Evolutionary conservation across 1,140 invertebrate genomes (phyloP).

Genomic region (Lepidotrigona ventralis): DNA sequence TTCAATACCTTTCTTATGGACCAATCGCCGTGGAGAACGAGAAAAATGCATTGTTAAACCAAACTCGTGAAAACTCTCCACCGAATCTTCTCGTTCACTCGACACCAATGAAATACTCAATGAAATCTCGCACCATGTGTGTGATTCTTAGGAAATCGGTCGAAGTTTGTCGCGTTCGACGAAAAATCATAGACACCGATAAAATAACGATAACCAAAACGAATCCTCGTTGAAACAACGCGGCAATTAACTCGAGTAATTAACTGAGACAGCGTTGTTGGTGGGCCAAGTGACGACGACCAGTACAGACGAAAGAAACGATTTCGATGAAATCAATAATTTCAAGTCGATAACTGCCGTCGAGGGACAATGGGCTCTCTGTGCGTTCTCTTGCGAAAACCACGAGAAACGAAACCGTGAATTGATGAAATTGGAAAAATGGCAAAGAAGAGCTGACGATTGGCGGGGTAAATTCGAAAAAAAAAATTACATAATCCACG

Average conservation of each 20-base stretch:
- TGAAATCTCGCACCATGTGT: background rate
- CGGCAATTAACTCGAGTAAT: conserved; percentile 11
- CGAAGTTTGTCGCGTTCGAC: no score
- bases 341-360: background rate
- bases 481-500: conserved; percentile 1
- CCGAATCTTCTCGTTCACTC: background rate
- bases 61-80: background rate
- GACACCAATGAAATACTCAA: no score
- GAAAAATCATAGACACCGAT: no score
- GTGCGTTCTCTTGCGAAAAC: background rate
- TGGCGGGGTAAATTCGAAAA: background rate
- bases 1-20: conserved; percentile 5
- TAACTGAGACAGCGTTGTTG: background rate
- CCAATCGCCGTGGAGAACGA: conserved; percentile 1
- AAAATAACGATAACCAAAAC: background rate
- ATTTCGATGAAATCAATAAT: conserved; percentile 30
- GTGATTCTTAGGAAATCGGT: background rate
- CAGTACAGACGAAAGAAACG: conserved; percentile 7
- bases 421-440: background rate
- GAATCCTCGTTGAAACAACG: background rate
- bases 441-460: background rate
- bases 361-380: background rate
- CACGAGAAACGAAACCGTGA: background rate
- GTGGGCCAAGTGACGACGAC: background rate
- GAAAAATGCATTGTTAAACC: conserved; percentile 14